These are phyloP conservation scores for Uloborus plumipes DNA, from an alignment of 2,888 invertebrate species.

Conservation along the genomic window DNA sequence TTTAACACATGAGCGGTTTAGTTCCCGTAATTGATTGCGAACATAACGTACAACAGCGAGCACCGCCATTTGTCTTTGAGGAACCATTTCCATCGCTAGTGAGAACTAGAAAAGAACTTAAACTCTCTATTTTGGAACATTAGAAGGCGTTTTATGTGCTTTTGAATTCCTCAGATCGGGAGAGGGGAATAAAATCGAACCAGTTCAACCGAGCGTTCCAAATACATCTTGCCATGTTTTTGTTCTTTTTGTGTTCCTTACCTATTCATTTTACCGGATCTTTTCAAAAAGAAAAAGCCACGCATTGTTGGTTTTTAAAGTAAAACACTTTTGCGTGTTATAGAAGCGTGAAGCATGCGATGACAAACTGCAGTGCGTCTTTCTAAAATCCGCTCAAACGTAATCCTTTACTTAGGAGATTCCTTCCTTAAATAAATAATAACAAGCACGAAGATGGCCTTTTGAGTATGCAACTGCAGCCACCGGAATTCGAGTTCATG, in stretches of 20 bases:
- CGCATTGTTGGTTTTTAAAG: conserved; percentile 57
- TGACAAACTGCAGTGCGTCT: conserved; percentile 51
- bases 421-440: conserved; percentile 45
- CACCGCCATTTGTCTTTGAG: conserved; percentile 23
- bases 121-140: conserved; percentile 36
- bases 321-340: conserved; percentile 56
- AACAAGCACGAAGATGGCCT: background rate
- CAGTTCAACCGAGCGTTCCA: conserved; percentile 34
- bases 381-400: conserved; percentile 34
- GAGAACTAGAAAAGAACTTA: conserved; percentile 16
- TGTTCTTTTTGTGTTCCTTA: conserved; percentile 16
- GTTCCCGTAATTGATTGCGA: conserved; percentile 50
- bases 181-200: conserved; percentile 13
- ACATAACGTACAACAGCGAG: conserved; percentile 32
- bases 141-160: conserved; percentile 50
- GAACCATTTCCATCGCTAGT: background rate
- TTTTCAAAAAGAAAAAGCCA: conserved; percentile 27
- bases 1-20: conserved; percentile 48
- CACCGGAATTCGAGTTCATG: background rate
- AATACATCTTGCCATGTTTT: conserved; percentile 18
- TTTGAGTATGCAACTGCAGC: background rate
- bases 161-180: conserved; percentile 23
- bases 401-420: conserved; percentile 42
- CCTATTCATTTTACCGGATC: conserved; percentile 23
- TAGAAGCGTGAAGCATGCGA: conserved; percentile 55